Evolutionary conservation across 2,113 vertebrate species (phyloP).

Genomic region (Mobula hypostoma): DNA sequence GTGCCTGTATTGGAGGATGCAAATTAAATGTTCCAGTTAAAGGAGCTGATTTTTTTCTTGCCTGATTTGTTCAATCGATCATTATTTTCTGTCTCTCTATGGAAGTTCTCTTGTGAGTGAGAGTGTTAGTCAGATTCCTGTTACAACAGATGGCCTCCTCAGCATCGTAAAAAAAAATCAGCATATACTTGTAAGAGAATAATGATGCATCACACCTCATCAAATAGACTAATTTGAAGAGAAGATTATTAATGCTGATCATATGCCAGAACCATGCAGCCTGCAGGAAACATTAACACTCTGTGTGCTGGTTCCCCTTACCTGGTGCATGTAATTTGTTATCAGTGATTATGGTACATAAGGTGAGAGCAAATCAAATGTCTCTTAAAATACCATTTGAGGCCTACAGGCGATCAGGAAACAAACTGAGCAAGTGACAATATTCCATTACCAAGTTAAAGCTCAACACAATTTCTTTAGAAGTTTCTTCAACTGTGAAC

Average conservation of each 20-base stretch:
- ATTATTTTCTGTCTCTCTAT: neutral
- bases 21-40: too few relatives aligned
- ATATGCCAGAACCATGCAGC: neutral
- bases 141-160: neutral
- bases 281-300: constrained; percentile 18
- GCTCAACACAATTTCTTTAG: neutral
- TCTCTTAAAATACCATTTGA: neutral
- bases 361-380: neutral
- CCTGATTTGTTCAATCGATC: neutral
- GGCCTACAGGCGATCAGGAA: too few relatives aligned
- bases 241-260: neutral
- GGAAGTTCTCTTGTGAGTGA: too few relatives aligned
- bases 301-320: neutral
- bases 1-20: too few relatives aligned
- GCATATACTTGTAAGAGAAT: neutral
- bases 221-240: neutral
- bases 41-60: neutral
- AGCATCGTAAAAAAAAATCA: neutral
- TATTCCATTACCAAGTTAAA: neutral
- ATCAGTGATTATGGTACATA: neutral
- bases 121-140: neutral
- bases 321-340: neutral
- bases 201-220: neutral
- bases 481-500: neutral
- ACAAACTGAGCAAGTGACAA: too few relatives aligned